Evolutionary conservation across 2,888 invertebrate species (phyloP), one percentile per base, ranked within the genome.

Genomic region (Galeopsomyia nigrocyanea): DNA sequence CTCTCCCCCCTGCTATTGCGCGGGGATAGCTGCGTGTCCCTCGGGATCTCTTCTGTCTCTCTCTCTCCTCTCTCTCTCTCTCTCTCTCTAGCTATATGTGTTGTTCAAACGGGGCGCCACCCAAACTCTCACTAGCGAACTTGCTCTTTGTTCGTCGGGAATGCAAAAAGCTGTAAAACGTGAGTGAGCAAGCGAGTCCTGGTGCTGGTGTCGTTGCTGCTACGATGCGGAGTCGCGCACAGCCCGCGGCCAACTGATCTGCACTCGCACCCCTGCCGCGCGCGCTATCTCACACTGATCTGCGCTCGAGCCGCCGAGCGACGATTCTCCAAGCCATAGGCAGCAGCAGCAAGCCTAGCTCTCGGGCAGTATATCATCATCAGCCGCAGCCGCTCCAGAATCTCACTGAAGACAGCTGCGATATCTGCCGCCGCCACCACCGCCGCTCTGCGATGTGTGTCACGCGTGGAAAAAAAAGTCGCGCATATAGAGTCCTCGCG

Each of bases 341-440:
- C 26, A 26, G 26, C 26, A 5, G 26, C 26, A 5, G 26, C 26
- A 26, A 5, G 39, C 39, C 39, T 39, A 39, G 39, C 39, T 7
- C 10, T 53, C 53, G 53, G 17, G 53, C 56, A 60, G 69, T 70
- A 70, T 70, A 70, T 70, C 70, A 70, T 71, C 64, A 71, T 71
- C 70, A 71, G 64, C 56, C 51, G 17, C 31, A 19, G 10, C 47
- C 67, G 68, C 5, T 68, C 62, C 55, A 62, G 68, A 62, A 68
- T 68, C 56, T 56, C 13, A 39, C 10, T 39, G 13, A 68, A 68
- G 68, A 68, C 60, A 53, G 46, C 49, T 47, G 19, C 17, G 19
- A 21, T 31, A 58, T 58, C 58, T 39, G 49, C 56, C 49, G 9
- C 26, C 46, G 19, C 57, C 1, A 1, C 56, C 5, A 55, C 55